Evolutionary conservation across 2,113 vertebrate species (phyloP).

Genomic region (Lichenostomus cassidix): DNA sequence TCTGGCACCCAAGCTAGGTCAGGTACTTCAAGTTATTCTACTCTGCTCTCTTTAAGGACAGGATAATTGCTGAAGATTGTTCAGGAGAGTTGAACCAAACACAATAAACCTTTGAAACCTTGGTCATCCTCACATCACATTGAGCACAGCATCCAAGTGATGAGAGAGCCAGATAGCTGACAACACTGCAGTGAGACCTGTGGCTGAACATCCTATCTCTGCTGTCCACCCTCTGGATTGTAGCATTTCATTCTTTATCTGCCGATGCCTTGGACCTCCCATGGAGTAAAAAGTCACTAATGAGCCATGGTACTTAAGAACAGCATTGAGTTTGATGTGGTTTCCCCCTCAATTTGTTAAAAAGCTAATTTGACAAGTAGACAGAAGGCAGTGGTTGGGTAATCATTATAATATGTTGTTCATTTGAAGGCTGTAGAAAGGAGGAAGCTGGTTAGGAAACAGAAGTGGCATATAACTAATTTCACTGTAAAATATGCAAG

Average conservation of each 20-base stretch:
- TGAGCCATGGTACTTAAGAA: neutral
- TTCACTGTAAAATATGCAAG: neutral
- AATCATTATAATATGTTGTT: neutral
- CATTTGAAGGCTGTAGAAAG: neutral
- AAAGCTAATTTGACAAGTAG: neutral
- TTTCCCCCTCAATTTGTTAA: neutral
- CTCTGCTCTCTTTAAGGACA: neutral
- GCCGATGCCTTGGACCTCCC: neutral
- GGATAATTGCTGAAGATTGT: neutral
- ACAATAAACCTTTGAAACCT: neutral
- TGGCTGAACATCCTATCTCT: neutral
- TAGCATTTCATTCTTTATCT: neutral
- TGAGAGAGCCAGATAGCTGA: neutral
- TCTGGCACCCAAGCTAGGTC: neutral
- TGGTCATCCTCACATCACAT: neutral
- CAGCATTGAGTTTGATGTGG: neutral
- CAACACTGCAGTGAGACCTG: neutral
- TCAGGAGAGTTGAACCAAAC: neutral
- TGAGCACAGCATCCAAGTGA: neutral
- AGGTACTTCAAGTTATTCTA: neutral
- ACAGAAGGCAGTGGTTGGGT: neutral
- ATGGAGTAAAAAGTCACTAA: neutral
- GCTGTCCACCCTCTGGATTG: neutral
- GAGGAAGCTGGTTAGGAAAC: constrained; percentile 1
- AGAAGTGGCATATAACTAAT: constrained; percentile 21